phyloP scores from a whole-genome alignment of 1,140 invertebrate species.

The Cylas formicarius region DNA sequence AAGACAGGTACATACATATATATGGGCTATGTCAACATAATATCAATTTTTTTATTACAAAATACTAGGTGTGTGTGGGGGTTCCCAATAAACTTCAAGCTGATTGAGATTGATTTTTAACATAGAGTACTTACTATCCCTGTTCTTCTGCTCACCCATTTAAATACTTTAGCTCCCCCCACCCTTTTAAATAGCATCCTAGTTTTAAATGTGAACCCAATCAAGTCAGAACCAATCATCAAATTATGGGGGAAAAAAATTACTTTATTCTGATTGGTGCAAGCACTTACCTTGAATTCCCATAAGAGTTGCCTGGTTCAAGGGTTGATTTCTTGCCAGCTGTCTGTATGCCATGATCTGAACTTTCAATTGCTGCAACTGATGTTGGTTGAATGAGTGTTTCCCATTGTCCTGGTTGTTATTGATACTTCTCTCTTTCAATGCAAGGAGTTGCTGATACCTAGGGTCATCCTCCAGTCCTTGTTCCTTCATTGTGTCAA shows the following conservation, averaged over 20 bases:
- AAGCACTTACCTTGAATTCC: constrained; percentile 56
- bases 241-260: constrained; percentile 33
- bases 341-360: constrained; percentile 94
- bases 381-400: constrained; percentile 35
- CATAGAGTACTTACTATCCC: no score
- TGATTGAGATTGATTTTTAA: no score
- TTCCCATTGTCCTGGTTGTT: constrained; percentile 31
- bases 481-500: constrained; percentile 91
- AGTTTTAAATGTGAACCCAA: no score
- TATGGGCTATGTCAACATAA: no score
- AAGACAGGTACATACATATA: no score
- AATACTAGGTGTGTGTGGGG: no score
- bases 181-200: no score
- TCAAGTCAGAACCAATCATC: constrained; percentile 27
- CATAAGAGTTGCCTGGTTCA: constrained; percentile 69
- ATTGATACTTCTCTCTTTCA: constrained; percentile 66
- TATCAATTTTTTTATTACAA: no score
- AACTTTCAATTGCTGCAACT: constrained; percentile 46
- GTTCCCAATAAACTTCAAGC: no score
- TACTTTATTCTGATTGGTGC: constrained; percentile 36
- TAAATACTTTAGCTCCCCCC: no score
- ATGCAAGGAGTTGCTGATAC: constrained; percentile 76
- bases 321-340: constrained; percentile 82
- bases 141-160: no score
- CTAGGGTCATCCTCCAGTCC: constrained; percentile 86